These are phyloP conservation scores for Cyrtodaria siliqua DNA, from an alignment of 2,888 invertebrate species.

Conservation along the genomic window DNA sequence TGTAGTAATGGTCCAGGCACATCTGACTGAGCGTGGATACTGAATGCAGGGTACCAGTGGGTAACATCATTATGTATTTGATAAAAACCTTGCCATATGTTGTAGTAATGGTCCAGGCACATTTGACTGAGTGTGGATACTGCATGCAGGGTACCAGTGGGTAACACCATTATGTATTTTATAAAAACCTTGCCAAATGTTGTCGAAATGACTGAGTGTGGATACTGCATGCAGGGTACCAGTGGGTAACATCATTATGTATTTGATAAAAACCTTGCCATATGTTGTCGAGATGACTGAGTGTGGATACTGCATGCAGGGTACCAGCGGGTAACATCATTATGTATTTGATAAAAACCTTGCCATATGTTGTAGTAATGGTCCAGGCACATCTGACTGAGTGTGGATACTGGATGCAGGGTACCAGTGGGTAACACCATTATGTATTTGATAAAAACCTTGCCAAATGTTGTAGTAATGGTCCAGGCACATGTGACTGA, in stretches of 20 bases:
- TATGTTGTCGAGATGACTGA: constrained; percentile 88
- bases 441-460: no score
- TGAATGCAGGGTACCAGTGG: constrained; percentile 87
- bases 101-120: constrained; percentile 89
- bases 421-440: constrained; percentile 89
- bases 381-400: constrained; percentile 90
- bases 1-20: constrained; percentile 89
- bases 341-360: constrained; percentile 83
- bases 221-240: constrained; percentile 87
- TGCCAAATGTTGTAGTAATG: constrained; percentile 88
- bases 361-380: constrained; percentile 88
- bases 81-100: constrained; percentile 88
- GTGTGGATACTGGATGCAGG: constrained; percentile 87
- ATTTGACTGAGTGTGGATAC: constrained; percentile 89
- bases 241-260: constrained; percentile 90
- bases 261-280: constrained; percentile 85
- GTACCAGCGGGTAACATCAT: constrained; percentile 89
- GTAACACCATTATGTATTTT: no score
- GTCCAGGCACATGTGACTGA: constrained; percentile 90
- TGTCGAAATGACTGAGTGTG: constrained; percentile 88
- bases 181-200: constrained; percentile 88
- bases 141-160: no score
- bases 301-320: constrained; percentile 87
- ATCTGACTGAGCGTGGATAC: constrained; percentile 89
- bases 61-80: no score